These are phyloP conservation scores for Hycleus cichorii DNA, from an alignment of 1,140 invertebrate species.

Conservation along the genomic window DNA sequence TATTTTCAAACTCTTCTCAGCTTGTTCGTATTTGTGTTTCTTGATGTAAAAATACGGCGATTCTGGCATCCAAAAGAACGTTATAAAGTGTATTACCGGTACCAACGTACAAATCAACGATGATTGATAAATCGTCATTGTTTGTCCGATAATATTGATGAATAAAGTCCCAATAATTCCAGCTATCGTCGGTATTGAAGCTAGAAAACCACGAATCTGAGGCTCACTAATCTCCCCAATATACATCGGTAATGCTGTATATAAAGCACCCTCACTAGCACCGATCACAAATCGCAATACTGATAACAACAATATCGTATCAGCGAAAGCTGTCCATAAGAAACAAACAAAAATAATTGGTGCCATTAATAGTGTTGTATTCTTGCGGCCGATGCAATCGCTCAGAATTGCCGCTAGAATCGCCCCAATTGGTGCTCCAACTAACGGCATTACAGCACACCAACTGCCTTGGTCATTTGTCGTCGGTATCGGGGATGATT, in stretches of 20 bases:
- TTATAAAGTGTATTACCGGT: conserved; percentile 42
- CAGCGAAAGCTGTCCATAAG: conserved; percentile 51
- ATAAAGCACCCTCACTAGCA: conserved; percentile 59
- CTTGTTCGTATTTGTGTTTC: conserved; percentile 60
- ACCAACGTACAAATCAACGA: conserved; percentile 46
- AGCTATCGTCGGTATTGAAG: conserved; percentile 29
- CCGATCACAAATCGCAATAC: conserved; percentile 48
- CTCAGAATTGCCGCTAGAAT: conserved; percentile 43
- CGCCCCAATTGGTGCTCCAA: conserved; percentile 46
- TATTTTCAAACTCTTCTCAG: conserved; percentile 65
- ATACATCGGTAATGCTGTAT: conserved; percentile 58
- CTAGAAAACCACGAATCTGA: conserved; percentile 44
- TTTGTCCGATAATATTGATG: conserved; percentile 59
- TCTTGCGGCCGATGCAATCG: conserved; percentile 58
- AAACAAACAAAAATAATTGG: conserved; percentile 58
- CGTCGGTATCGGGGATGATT: conserved; percentile 41
- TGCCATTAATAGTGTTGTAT: conserved; percentile 52
- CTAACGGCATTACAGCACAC: conserved; percentile 44
- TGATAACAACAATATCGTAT: conserved; percentile 39
- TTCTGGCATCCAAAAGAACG: conserved; percentile 69
- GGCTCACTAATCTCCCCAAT: conserved; percentile 60
- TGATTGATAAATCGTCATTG: conserved; percentile 45
- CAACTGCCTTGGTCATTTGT: conserved; percentile 54
- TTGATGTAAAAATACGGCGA: conserved; percentile 84
- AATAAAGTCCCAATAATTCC: conserved; percentile 55